phyloP scores from a whole-genome alignment of 2,113 vertebrate species.

The Otocyon megalotis region DNA sequence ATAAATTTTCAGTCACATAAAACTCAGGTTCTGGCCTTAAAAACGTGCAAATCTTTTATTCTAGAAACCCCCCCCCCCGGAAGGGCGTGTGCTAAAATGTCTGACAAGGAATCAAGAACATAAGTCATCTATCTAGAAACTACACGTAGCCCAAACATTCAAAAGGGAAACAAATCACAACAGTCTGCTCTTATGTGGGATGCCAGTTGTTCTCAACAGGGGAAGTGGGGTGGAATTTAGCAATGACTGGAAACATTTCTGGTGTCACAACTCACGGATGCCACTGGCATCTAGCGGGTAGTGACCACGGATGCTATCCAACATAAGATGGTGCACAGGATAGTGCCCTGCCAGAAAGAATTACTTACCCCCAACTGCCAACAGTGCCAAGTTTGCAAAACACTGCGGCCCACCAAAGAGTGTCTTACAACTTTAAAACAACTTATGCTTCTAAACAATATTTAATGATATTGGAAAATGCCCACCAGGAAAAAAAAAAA shows the following conservation, averaged over 20 bases:
- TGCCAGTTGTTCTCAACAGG: not conserved
- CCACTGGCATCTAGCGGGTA: not conserved
- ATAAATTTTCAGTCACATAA: not conserved
- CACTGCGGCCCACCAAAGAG: not conserved
- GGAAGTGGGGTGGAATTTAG: not conserved
- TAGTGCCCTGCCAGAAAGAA: not conserved
- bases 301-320: not conserved
- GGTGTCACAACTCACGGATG: too few species aligned
- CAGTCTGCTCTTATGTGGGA: not conserved
- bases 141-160: rapidly evolving
- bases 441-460: not conserved
- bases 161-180: not conserved
- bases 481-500: not conserved
- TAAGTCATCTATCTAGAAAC: not conserved
- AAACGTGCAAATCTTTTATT: not conserved
- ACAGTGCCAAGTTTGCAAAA: not conserved
- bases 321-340: not conserved
- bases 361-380: rapidly evolving
- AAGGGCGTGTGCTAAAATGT: rapidly evolving
- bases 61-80: not conserved
- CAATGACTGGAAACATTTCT: not conserved
- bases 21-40: not conserved
- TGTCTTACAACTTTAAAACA: not conserved
- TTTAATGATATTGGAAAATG: not conserved
- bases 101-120: not conserved